phyloP scores from a whole-genome alignment of 2,888 invertebrate species.

The Leptogaster cylindrica region DNA sequence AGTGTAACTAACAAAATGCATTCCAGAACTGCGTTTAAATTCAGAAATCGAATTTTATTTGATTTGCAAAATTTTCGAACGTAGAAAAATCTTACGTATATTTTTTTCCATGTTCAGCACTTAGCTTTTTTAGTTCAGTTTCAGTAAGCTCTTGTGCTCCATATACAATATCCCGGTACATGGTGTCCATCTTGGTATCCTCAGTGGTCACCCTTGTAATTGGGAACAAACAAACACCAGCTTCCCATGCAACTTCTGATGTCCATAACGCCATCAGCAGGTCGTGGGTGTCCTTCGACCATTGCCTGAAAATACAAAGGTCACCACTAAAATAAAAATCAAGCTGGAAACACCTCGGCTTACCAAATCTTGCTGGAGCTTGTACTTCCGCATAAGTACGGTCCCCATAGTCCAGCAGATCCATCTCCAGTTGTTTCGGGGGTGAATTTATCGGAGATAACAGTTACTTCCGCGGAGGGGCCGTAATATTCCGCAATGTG shows the following conservation, averaged over 20 bases:
- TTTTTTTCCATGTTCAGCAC: conserved; percentile 55
- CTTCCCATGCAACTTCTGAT: conserved; percentile 63
- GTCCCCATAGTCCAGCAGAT: conserved; percentile 79
- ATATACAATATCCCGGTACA: conserved; percentile 63
- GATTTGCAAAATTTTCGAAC: not conserved
- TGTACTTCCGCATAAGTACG: conserved; percentile 69
- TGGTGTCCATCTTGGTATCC: conserved; percentile 53
- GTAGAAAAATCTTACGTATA: conserved; percentile 58
- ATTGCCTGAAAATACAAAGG: conserved; percentile 64
- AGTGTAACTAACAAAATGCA: conserved; percentile 71
- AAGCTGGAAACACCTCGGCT: conserved; percentile 49
- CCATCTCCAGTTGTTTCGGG: conserved; percentile 80
- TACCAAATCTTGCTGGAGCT: conserved; percentile 65
- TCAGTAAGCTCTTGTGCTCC: conserved; percentile 58
- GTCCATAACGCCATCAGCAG: conserved; percentile 69
- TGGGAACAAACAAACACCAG: conserved; percentile 64
- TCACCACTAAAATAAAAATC: not conserved
- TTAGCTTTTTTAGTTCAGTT: conserved; percentile 57
- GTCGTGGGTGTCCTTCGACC: conserved; percentile 69
- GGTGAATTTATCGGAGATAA: conserved; percentile 71
- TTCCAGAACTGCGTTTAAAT: conserved; percentile 70
- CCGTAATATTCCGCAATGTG: conserved; percentile 67
- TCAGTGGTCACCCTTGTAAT: conserved; percentile 58
- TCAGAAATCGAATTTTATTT: too few species aligned
- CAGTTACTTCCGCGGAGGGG: conserved; percentile 66